Evolutionary conservation across 2,113 vertebrate genomes (phyloP), one percentile per base, ranked within the genome.

Genomic region (Nerophis ophidion): DNA sequence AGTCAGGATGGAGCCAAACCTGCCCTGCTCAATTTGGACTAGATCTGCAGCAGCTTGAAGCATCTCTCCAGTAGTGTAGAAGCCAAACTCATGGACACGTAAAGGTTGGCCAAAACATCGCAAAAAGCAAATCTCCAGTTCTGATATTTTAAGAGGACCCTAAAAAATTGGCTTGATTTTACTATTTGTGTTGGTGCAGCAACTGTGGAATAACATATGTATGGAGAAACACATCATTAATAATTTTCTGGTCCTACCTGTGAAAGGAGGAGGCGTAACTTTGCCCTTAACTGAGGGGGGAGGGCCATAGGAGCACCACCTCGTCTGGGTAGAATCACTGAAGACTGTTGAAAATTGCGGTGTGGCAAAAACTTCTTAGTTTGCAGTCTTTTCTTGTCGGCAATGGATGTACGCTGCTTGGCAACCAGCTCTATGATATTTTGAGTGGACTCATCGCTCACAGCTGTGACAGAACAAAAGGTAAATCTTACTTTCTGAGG

Each of bases 1-100:
- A 1, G 6, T 71, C 59, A 98, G 45, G 69, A 94, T 71, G 13
- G 93, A 93, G 7, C 95, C 95, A 34, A 79, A 73, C 66, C 86
- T 87, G 73, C 89, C 83, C 66, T 93, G 91, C 36, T 88, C 73
- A 51, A 97, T 51, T 0, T 19, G 7, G 48, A 99, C 47, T 35
- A 92, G 48, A 74, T 97, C 93, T 0, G 82, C 72, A 6, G 88
- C 61, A 0, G 90, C 90, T 14, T 56, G 74, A 47, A 98, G 74
- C 74, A 94, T 90, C 76, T 97, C 93, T 17, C 60, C 74, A n/a
- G 87, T 61, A 8, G 94, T 95, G 61, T 84, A 85, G 72, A 97
- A 99, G 47, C 95, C 94, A 0, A 92, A 94, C 10, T 79, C 87
- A 1, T 63, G 59, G 35, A 90, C 88, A 12, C 79, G 80, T 71